phyloP scores from a whole-genome alignment of 2,113 vertebrate species.

The Percina caprodes region DNA sequence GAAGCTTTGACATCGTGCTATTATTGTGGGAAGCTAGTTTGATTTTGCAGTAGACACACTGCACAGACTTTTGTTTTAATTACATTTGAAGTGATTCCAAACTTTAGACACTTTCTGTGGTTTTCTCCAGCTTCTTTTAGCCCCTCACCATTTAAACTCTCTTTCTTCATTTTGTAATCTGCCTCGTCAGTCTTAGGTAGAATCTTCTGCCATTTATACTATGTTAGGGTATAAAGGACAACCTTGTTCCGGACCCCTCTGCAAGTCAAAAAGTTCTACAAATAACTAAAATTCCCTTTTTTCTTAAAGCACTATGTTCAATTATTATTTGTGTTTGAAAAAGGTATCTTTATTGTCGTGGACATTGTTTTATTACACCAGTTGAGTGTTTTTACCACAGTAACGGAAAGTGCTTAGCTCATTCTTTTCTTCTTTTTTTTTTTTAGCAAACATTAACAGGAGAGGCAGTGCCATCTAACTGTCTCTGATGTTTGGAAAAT shows the following conservation, averaged over 20 bases:
- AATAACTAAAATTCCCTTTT: neutral
- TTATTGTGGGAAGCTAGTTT: too few relatives aligned
- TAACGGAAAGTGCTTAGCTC: neutral
- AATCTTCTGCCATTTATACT: too few relatives aligned
- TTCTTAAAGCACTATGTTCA: neutral
- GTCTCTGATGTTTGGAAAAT: neutral
- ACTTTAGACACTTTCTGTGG: too few relatives aligned
- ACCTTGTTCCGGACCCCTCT: neutral
- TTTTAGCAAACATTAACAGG: conserved; percentile 1
- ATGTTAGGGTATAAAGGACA: neutral
- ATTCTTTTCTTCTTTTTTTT: neutral
- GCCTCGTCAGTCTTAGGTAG: too few relatives aligned
- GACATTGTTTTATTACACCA: neutral
- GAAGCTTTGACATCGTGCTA: too few relatives aligned
- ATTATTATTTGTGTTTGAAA: neutral
- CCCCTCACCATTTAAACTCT: too few relatives aligned
- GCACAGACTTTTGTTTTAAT: too few relatives aligned
- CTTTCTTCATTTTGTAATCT: too few relatives aligned
- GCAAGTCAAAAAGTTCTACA: neutral
- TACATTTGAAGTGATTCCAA: too few relatives aligned
- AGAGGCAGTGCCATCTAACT: neutral
- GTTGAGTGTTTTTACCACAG: neutral
- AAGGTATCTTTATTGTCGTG: neutral
- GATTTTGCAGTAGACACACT: too few relatives aligned
- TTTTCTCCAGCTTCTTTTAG: too few relatives aligned